Base-by-base conservation (phyloP, 2,888 invertebrate genomes). In the Dendrolimus houi region DNA sequence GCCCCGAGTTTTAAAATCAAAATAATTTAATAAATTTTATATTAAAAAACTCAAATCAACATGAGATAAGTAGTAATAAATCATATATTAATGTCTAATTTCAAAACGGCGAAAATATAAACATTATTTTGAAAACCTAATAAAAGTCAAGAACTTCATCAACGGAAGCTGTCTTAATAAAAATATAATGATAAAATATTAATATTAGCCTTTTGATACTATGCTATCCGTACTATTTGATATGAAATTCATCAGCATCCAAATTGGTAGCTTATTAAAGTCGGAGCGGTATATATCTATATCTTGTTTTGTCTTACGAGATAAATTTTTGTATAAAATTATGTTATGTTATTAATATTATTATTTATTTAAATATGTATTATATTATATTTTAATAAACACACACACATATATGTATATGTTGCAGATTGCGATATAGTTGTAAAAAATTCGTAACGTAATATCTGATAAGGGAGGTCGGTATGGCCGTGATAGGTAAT, bases 81-180 rank as follows among this genome's bases (percentile, higher is more conserved):
- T 47, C 47, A 47, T 47, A 47, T 10, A 47, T 47, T 47, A 47
- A 47, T 47, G 7, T 47, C 47, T 47, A 47, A 47, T 8, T 47
- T 12, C 47, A 47, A 47, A 47, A 47, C 8, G 47, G 47, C 47
- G 47, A 47, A 47, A 12, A 10, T 47, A 47, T 47, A 47, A 47
- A 47, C 29, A 47, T 9, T 12, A 8, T 47, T 9, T 47, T 47
- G 9, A 47, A 9, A 47, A 12, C 47, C 47, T 47, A 12, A 47
- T 47, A 61, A 63, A 61, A 57, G 57, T 56, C 60, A 57, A 55
- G 62, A 58, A 59, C 61, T 60, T 63, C 64, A 66, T 64, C 60
- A 63, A 57, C 61, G 64, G 63, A 60, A 62, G 57, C 52, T 29
- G 57, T n/a, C 8, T 42, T 54, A 52, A 57, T 54, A 57, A 57